Evolutionary conservation across 2,888 invertebrate genomes (phyloP), one percentile per base, ranked within the genome.

Genomic region (Nemotelus nigrinus): DNA sequence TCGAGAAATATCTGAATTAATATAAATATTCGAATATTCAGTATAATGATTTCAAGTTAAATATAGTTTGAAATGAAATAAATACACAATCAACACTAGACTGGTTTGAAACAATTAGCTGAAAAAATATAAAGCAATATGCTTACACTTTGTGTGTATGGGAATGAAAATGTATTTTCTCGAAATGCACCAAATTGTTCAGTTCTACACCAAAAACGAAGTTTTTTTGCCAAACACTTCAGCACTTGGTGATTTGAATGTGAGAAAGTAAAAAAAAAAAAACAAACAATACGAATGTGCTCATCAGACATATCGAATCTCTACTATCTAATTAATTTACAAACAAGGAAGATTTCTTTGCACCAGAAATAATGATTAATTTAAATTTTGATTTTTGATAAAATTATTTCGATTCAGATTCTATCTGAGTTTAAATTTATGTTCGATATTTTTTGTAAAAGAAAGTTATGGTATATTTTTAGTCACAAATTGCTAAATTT

Each of bases 401-500:
- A 55, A 70, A 6, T 70, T 3, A 41, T 43, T 74, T 74, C 60
- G 10, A 60, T 74, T 74, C n/a, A 60, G 7, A 63, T 74, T 74
- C 63, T 74, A 63, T 74, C 74, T 74, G 74, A 74, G 74, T 74
- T 74, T 74, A 74, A 63, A 63, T 74, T 74, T 74, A 63, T 39
- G 5, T 67, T 65, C 25, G 47, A 1, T 25, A 25, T 25, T 25
- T 25, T 25, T 25, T 25, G 25, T 25, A 25, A 25, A 0, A 25
- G 25, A 25, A 25, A 25, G 25, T 25, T 25, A 25, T 25, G 0
- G 25, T 25, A 25, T 25, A 25, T 25, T 25, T 25, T 25, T 25
- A 25, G 25, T 25, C 25, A 25, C 25, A 25, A 25, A 25, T 25
- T 25, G 25, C 25, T 25, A 25, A 25, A 25, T 25, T 25, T 25